Percentiles rank a stretch among this genome's conserved stretches.
These are phyloP conservation scores for Luperina nickerlii DNA, from an alignment of 2,888 invertebrate species.

Conservation along the genomic window DNA sequence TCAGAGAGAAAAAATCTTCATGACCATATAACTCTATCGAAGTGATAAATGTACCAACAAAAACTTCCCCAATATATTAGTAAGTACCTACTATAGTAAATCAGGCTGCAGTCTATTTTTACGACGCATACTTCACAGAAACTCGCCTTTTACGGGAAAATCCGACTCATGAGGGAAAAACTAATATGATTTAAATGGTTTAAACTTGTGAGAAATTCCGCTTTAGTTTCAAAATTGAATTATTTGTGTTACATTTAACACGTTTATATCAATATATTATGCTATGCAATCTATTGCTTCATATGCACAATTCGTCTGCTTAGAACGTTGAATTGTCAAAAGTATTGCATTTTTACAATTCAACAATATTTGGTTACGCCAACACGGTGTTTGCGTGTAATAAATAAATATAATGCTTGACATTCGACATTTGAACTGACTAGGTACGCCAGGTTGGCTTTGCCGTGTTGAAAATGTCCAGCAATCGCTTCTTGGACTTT, in stretches of 20 bases:
- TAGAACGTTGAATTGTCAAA: background rate
- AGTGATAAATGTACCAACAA: conserved; percentile 34
- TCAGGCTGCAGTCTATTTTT: conserved; percentile 59
- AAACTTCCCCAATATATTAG: conserved; percentile 34
- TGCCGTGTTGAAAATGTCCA: no score
- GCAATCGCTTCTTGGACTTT: no score
- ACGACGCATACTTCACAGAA: conserved; percentile 59
- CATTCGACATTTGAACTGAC: no score
- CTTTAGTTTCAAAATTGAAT: conserved; percentile 2
- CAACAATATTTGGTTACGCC: no score
- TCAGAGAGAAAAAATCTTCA: background rate
- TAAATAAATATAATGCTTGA: no score
- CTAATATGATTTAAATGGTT: conserved; percentile 57
- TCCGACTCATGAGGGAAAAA: conserved; percentile 43
- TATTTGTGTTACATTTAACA: conserved; percentile 11
- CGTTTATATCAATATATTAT: background rate
- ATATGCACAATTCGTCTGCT: background rate
- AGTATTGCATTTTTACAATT: background rate
- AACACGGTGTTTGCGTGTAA: no score
- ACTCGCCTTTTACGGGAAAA: conserved; percentile 57
- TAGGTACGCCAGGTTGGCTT: no score
- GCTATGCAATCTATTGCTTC: background rate
- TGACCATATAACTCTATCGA: background rate
- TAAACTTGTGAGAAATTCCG: conserved; percentile 35
- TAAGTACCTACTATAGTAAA: conserved; percentile 41